These are phyloP conservation scores for Gandaritis pyraliata DNA, from an alignment of 2,888 invertebrate genomes.

Conservation along the genomic window DNA sequence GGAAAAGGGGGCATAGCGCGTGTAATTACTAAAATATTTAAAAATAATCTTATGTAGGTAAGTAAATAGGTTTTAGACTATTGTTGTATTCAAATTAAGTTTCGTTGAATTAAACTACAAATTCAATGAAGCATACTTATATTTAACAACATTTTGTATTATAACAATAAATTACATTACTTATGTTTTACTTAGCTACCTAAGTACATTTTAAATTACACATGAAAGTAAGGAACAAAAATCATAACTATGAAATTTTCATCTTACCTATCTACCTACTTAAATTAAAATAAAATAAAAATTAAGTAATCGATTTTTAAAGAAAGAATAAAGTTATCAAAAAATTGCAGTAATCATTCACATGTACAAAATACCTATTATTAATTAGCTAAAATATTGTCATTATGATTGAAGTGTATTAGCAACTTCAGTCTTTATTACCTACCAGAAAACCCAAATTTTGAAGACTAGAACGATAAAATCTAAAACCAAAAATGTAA, in stretches of 20 bases:
- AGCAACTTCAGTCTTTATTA: conserved; percentile 63
- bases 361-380: conserved; percentile 33
- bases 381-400: conserved; percentile 31
- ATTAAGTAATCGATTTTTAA: not conserved
- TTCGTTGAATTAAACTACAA: conserved; percentile 44
- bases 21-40: too few relatives aligned
- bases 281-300: not conserved
- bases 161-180: conserved; percentile 74
- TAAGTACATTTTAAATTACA: conserved; percentile 49
- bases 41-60: too few relatives aligned
- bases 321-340: not conserved
- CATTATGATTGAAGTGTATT: conserved; percentile 37
- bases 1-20: not conserved
- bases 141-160: conserved; percentile 74
- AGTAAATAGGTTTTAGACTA: too few relatives aligned
- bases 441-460: conserved; percentile 49
- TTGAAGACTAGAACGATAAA: conserved; percentile 68
- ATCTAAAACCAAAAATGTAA: conserved; percentile 55
- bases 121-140: conserved; percentile 63
- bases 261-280: conserved; percentile 24
- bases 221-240: conserved; percentile 73
- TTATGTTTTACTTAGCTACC: conserved; percentile 14
- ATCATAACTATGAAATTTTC: conserved; percentile 44
- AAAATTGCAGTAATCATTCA: conserved; percentile 31
- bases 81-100: too few relatives aligned